Evolutionary conservation across 2,113 vertebrate species (phyloP), one percentile per base, ranked within the genome.

Genomic region (Candoia aspera): DNA sequence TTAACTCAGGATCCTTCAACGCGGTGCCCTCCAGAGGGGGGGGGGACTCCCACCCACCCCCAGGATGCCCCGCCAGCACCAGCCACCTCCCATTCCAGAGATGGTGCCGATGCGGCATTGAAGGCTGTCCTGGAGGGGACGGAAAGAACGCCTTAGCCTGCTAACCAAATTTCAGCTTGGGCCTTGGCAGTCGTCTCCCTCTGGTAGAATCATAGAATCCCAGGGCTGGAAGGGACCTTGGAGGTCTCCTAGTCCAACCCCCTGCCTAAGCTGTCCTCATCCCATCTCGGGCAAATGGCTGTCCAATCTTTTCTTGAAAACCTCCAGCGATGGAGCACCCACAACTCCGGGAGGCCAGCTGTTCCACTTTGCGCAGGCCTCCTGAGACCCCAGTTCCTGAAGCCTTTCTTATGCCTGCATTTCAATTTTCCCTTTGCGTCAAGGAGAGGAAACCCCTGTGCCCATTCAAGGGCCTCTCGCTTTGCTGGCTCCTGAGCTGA

Each of bases 371-470:
- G 85, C 9, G 17, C 0, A 90, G 73, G 17, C 29, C 88, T 60
- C 83, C 0, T 0, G 24, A 21, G 29, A 6, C 84, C 3, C 60
- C 90, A 49, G 4, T 6, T 83, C 64, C 68, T 6, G 29, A 26
- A 33, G 26, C 26, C 64, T 17, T 90, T 53, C 91, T 19, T 53
- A 68, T 29, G 55, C 42, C 55, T 60, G 12, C 49, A 8, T 68
- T 53, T 33, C 1, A 58, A 24, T 87, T 1, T 83, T 6, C 19
- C 15, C 19, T 4, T 54, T 57, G 1, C 24, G 53, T 0, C 23
- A 11, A 6, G 62, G 91, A 90, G 68, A 93, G 60, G 91, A 60
- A 91, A 94, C 83, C 3, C 88, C 1, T 37, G 84, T 42, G 91
- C 6, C 79, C 58, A 37, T 19, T 11, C 23, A 79, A 23, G 55